These are phyloP conservation scores for Caenorhabditis sinica DNA, from an alignment of 2,888 invertebrate genomes.

Conservation along the genomic window DNA sequence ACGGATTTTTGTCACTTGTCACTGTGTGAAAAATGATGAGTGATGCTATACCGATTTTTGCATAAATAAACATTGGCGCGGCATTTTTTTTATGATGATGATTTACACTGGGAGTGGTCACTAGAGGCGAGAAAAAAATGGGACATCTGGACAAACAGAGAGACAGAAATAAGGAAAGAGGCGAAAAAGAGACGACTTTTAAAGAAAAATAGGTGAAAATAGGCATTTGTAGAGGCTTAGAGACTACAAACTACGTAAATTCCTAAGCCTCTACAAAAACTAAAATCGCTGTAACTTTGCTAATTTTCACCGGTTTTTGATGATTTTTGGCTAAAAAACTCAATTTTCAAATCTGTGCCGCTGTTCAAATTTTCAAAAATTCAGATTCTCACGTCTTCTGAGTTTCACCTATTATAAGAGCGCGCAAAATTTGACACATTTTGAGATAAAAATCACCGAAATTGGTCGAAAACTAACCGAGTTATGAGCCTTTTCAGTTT, in stretches of 20 bases:
- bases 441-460: too few relatives aligned
- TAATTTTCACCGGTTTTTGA: neutral
- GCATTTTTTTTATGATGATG: conserved; percentile 21
- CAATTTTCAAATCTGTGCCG: too few relatives aligned
- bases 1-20: too few relatives aligned
- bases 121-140: conserved; percentile 4
- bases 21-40: too few relatives aligned
- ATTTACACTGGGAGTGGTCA: conserved; percentile 33
- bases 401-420: too few relatives aligned
- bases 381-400: too few relatives aligned
- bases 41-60: too few relatives aligned
- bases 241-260: conserved; percentile 15
- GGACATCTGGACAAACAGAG: conserved; percentile 8
- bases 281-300: neutral
- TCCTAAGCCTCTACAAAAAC: conserved; percentile 6
- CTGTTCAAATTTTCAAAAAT: too few relatives aligned
- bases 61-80: neutral
- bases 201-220: neutral
- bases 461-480: too few relatives aligned
- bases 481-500: too few relatives aligned
- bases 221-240: neutral
- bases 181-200: neutral
- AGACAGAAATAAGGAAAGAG: neutral
- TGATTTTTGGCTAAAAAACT: neutral
- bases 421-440: too few relatives aligned